These are phyloP conservation scores for Agelas oroides DNA, from an alignment of 37 sponge, comb jelly and placozoan genomes.

Conservation along the genomic window DNA sequence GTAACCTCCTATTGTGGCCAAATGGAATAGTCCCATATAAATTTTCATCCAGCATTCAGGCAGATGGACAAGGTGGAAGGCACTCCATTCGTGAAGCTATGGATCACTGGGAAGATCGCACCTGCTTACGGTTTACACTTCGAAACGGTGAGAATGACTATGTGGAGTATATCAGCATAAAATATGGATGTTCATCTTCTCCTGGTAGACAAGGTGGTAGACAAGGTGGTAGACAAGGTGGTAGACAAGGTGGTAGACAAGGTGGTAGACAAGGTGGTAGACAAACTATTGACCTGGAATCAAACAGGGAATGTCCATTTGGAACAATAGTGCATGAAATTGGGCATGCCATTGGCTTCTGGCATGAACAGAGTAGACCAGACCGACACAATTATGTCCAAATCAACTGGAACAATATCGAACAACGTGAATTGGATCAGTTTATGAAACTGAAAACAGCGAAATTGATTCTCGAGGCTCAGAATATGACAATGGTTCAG, in stretches of 20 bases:
- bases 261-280: too few species aligned
- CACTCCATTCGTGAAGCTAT: background rate
- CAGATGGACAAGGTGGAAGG: too few species aligned
- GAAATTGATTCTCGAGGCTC: background rate
- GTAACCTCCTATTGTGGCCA: background rate
- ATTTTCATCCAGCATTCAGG: background rate
- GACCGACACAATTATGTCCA: too few species aligned
- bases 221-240: too few species aligned
- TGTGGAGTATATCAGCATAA: too few species aligned
- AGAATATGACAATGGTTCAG: background rate
- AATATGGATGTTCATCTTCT: background rate
- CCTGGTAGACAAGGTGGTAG: too few species aligned
- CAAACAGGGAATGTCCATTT: background rate
- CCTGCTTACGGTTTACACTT: slow-evolving; percentile 1
- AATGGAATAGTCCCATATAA: background rate
- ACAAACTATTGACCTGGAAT: background rate
- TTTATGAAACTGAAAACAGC: background rate
- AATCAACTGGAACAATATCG: background rate
- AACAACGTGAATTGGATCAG: background rate
- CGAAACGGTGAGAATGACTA: background rate
- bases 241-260: too few species aligned
- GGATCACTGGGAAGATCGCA: background rate
- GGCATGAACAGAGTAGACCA: too few species aligned
- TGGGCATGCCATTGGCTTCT: too few species aligned
- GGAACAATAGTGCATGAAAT: too few species aligned